Evolutionary conservation across 1,140 invertebrate species (phyloP), one percentile per base, ranked within the genome.

Genomic region (Colletes latitarsis): DNA sequence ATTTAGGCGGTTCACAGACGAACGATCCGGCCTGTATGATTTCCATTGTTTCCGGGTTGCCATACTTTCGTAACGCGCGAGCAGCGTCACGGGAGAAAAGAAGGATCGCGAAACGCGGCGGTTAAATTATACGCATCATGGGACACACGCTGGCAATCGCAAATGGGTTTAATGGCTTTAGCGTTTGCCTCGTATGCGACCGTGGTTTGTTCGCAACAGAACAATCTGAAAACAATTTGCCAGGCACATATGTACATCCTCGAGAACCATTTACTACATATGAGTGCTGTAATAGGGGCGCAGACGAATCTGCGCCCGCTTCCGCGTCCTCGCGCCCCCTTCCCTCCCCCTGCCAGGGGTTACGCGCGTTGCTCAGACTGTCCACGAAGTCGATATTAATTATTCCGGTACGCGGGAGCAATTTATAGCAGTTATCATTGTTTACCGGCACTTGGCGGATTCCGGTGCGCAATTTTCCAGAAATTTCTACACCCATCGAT

Each of bases 221-320:
- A 85, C 85, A 86, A 83, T 86, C 73, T 86, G 84, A 72, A 87
- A 87, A 87, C 85, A 83, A 86, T 86, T 86, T 83, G 73, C 81
- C 68, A 69, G 63, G 70, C 85, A 78, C 76, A 43, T 76, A 86
- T 83, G 77, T 77, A 62, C 76, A 60, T 55, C 70, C 58, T 78
- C 62, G 81, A 86, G 75, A 86, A 86, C 85, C 79, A 81, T 85
- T 77, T 78, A 58, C 60, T 57, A 77, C 73, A 66, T 66, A 73
- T 63, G 74, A 62, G 49, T 21, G 41, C 64, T 62, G 83, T 80
- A 85, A 78, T 69, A 52, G 58, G 62, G 74, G 41, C 49, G 57
- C 58, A 72, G 82, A 75, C 58, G 74, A 85, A 85, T 85, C 78
- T 72, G 63, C 14, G 19, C 17, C 52, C 41, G 58, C 58, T 52